phyloP scores from a whole-genome alignment of 2,797 vertebrate genomes.

The Champsocephalus gunnari region DNA sequence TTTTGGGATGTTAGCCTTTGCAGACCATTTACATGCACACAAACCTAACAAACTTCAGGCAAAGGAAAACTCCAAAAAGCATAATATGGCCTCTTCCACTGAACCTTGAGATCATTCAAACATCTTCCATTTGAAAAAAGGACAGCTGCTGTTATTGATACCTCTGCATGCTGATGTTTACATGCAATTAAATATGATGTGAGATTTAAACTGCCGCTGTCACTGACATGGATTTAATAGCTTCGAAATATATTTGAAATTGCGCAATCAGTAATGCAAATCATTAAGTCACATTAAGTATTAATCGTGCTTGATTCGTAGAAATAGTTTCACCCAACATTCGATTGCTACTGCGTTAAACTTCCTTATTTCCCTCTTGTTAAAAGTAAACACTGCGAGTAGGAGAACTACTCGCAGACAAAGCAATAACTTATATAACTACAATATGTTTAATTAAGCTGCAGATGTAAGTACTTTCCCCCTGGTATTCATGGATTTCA shows the following conservation, averaged over 20 bases:
- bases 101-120: too few species aligned
- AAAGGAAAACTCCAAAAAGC: too few species aligned
- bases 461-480: conserved; percentile 33
- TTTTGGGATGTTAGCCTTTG: too few species aligned
- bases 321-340: conserved; percentile 25
- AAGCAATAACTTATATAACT: conserved; percentile 38
- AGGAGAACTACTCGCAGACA: conserved; percentile 21
- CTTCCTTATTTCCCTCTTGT: conserved; percentile 23
- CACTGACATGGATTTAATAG: conserved; percentile 17
- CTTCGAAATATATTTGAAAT: conserved; percentile 22
- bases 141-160: conserved; percentile 8
- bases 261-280: conserved; percentile 35
- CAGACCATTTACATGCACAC: too few species aligned
- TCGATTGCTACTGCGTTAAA: conserved; percentile 21
- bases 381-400: conserved; percentile 30
- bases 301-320: conserved; percentile 43
- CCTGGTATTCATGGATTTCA: conserved; percentile 46
- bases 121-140: neutral
- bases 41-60: too few species aligned
- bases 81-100: too few species aligned
- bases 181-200: neutral
- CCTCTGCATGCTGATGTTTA: neutral
- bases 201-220: conserved; percentile 3
- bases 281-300: conserved; percentile 44
- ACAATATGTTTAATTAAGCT: conserved; percentile 60